Conservation (phyloP, 1,140 invertebrate genomes). For the Schlechtendalia chinensis region DNA sequence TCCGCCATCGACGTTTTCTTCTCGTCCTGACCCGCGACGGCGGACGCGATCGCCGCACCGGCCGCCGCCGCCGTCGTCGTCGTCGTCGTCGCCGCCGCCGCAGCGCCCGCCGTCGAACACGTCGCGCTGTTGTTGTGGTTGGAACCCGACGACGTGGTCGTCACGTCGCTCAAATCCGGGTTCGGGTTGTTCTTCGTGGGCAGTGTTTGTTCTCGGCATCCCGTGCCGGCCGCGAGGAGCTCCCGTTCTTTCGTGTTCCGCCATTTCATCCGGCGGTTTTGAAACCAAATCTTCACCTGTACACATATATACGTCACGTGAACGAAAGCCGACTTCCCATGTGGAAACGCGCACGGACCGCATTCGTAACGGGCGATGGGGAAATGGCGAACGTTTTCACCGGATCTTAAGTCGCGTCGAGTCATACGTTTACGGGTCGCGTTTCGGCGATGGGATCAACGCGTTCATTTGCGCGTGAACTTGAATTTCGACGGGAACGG, state of each 20-base stretch:
- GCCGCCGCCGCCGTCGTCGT: not conserved
- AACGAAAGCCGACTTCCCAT: too few species aligned
- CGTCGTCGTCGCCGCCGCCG: conserved; percentile 5
- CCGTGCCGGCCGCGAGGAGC: conserved; percentile 79
- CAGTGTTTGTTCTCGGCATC: conserved; percentile 89
- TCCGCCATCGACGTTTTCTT: too few species aligned
- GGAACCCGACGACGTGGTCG: conserved; percentile 58
- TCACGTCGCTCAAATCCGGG: conserved; percentile 85
- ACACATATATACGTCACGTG: too few species aligned
- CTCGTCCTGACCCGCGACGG: too few species aligned
- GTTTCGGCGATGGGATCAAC: too few species aligned
- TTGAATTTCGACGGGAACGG: too few species aligned
- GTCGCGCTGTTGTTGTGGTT: not conserved
- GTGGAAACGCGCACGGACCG: too few species aligned
- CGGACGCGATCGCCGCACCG: not conserved
- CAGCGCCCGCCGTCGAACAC: not conserved
- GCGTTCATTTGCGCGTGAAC: too few species aligned
- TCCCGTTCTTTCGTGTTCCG: conserved; percentile 95
- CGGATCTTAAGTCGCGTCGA: too few species aligned
- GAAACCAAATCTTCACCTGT: conserved; percentile 95
- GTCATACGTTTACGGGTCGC: too few species aligned
- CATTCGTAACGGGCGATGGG: too few species aligned
- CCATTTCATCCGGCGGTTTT: conserved; percentile 96
- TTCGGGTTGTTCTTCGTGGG: conserved; percentile 97
- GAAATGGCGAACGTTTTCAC: too few species aligned